Percentiles rank a stretch among this genome's conserved stretches.
Conservation (phyloP, 2,888 invertebrate genomes). For the Linnaemya tessellans region DNA sequence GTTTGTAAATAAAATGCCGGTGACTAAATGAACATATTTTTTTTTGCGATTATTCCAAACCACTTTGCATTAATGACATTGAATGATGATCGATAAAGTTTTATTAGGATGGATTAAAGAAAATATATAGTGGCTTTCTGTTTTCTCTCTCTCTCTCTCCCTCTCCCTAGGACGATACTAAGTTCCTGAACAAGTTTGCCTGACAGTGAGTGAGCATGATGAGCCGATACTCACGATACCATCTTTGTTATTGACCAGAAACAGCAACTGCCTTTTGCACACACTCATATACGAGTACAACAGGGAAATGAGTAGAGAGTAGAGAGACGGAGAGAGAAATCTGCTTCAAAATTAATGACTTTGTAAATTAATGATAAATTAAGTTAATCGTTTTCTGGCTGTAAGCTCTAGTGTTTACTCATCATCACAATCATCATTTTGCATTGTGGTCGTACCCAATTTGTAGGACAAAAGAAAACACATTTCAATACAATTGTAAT, state of each 20-base stretch:
- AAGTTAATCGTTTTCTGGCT: conserved; percentile 63
- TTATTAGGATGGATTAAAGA: too few species aligned
- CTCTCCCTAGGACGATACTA: too few species aligned
- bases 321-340: conserved; percentile 16
- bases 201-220: not conserved
- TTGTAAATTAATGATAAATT: conserved; percentile 69
- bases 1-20: too few species aligned
- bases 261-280: not conserved
- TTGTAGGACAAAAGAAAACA: conserved; percentile 14
- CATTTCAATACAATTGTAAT: conserved; percentile 41
- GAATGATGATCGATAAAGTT: too few species aligned
- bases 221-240: not conserved
- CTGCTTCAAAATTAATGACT: conserved; percentile 69
- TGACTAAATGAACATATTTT: too few species aligned
- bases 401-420: conserved; percentile 12
- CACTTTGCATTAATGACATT: too few species aligned
- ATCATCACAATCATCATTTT: conserved; percentile 5
- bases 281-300: not conserved
- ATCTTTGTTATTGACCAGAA: not conserved
- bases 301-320: not conserved
- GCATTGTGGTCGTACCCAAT: not conserved
- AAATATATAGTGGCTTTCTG: too few species aligned
- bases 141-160: too few species aligned
- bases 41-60: too few species aligned
- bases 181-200: too few species aligned